phyloP scores from a whole-genome alignment of 1,140 invertebrate genomes.

The Calliopsis andreniformis region DNA sequence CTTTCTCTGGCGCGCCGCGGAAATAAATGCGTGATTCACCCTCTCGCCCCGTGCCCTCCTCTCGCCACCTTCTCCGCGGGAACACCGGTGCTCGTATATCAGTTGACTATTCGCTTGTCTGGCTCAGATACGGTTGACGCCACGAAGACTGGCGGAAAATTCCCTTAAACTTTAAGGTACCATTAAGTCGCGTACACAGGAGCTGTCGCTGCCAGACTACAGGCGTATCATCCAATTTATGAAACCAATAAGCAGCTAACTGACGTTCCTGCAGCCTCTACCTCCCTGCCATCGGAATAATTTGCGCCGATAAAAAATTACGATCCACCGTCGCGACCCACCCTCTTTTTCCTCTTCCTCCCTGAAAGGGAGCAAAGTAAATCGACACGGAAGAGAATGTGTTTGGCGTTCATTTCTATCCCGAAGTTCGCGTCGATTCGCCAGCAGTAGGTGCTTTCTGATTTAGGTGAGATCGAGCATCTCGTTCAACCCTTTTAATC shows the following conservation, averaged over 20 bases:
- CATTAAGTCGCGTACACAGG: slow-evolving; percentile 62
- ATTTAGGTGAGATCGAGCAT: neutral
- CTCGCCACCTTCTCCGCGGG: slow-evolving; percentile 3
- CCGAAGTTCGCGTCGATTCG: neutral
- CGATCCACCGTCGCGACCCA: neutral
- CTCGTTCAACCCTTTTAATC: no score
- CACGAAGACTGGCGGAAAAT: slow-evolving; percentile 51
- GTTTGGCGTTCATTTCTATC: neutral
- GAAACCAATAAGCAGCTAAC: slow-evolving; percentile 56
- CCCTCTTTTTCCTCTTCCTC: neutral
- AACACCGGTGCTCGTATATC: slow-evolving; percentile 60
- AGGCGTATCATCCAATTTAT: slow-evolving; percentile 54
- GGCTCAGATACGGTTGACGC: slow-evolving; percentile 63
- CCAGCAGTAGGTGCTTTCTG: no score
- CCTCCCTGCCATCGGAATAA: neutral
- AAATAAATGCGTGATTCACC: slow-evolving; percentile 64
- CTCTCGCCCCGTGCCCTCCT: slow-evolving; percentile 6
- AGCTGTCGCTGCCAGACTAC: slow-evolving; percentile 56
- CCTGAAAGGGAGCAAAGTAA: neutral
- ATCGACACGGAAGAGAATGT: neutral
- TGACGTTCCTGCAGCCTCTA: neutral
- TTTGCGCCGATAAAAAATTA: slow-evolving; percentile 16
- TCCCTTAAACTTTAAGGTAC: slow-evolving; percentile 66
- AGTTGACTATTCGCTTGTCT: slow-evolving; percentile 67
- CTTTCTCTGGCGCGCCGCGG: slow-evolving; percentile 35